These are phyloP conservation scores for Pachydiplax longipennis DNA, from an alignment of 2,888 invertebrate species.

Conservation along the genomic window DNA sequence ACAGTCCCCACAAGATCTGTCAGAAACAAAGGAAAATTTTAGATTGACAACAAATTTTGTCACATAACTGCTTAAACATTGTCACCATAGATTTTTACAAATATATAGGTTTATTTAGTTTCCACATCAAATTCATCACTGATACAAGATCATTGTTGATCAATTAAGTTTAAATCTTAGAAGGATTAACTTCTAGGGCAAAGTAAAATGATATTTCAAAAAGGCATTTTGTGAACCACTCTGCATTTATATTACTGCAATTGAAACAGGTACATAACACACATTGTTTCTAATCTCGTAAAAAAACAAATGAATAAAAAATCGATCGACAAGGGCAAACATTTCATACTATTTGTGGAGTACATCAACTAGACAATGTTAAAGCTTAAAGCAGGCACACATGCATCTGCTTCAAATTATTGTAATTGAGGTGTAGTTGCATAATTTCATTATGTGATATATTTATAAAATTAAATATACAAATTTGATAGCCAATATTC, in stretches of 20 bases:
- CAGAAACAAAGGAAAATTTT: neutral
- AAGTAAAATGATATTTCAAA: neutral
- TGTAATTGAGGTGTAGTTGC: slow-evolving; percentile 11
- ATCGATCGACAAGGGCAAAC: neutral
- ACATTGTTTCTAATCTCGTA: neutral
- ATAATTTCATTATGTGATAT: slow-evolving; percentile 27
- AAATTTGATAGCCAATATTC: slow-evolving; percentile 31
- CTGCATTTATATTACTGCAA: neutral
- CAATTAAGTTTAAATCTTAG: neutral
- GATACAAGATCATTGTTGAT: neutral
- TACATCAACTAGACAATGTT: slow-evolving; percentile 35
- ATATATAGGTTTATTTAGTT: neutral
- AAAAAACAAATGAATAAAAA: neutral
- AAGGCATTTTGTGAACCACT: neutral
- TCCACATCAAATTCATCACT: neutral
- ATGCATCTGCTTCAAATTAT: slow-evolving; percentile 27
- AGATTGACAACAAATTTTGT: neutral
- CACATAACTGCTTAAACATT: neutral
- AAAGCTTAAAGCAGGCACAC: slow-evolving; percentile 35
- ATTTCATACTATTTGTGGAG: slow-evolving; percentile 3
- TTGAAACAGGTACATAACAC: neutral
- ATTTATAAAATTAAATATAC: slow-evolving; percentile 31
- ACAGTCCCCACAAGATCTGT: neutral
- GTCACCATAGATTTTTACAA: neutral
- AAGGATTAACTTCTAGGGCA: neutral